A percentile compares a stretch with the other conserved stretches of the same genome.
Conservation (phyloP, 2,113 vertebrate species). For the Chaenocephalus aceratus region DNA sequence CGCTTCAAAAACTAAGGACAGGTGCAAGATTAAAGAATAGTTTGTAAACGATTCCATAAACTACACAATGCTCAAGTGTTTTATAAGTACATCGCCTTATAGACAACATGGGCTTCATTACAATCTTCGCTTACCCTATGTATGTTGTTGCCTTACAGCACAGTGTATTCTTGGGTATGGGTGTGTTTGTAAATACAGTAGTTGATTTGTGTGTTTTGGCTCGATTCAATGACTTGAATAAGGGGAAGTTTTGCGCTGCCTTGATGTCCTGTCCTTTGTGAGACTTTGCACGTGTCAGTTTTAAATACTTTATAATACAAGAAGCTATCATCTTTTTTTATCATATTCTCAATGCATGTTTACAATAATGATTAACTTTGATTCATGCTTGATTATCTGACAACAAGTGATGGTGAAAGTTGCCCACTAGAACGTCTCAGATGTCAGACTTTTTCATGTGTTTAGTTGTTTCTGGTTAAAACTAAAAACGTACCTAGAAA, state of each 20-base stretch:
- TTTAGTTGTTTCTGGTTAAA: background rate
- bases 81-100: slow-evolving; percentile 2
- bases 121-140: background rate
- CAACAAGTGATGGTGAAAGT: background rate
- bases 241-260: background rate
- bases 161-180: background rate
- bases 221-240: background rate
- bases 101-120: slow-evolving; percentile 7
- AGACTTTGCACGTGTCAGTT: no score
- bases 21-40: slow-evolving; percentile 18
- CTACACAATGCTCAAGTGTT: slow-evolving; percentile 2
- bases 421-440: background rate
- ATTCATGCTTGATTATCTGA: background rate
- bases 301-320: background rate
- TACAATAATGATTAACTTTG: background rate
- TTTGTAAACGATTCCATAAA: background rate
- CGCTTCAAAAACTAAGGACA: slow-evolving; percentile 8
- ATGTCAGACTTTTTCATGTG: background rate
- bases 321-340: background rate
- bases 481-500: background rate
- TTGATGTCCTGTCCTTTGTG: background rate
- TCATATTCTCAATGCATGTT: background rate
- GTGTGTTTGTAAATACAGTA: background rate
- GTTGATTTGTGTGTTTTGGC: background rate
- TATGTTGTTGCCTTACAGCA: background rate